A percentile compares a stretch with the other conserved stretches of the same genome.
phyloP scores from a whole-genome alignment of 2,797 vertebrate genomes.

The Gymnopithys bicolor region DNA sequence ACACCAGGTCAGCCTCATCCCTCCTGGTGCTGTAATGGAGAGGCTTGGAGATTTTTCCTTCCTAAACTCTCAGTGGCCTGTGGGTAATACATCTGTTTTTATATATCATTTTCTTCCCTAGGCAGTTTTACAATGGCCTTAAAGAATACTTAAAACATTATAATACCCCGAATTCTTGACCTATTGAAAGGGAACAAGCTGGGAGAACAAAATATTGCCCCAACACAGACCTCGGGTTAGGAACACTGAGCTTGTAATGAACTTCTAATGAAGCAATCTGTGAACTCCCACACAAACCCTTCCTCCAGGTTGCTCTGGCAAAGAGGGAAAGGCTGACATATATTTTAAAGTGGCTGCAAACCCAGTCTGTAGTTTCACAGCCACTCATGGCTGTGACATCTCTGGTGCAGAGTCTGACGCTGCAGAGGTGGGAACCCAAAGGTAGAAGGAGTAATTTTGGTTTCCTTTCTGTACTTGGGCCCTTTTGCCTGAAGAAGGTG shows the following conservation, averaged over 20 bases:
- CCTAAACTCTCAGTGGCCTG: not conserved
- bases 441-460: not conserved
- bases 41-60: not conserved
- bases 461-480: not conserved
- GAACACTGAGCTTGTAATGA: not conserved
- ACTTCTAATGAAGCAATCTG: rapidly evolving
- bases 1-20: not conserved
- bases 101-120: not conserved
- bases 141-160: not conserved
- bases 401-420: too few species aligned
- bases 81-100: not conserved
- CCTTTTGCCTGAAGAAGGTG: not conserved
- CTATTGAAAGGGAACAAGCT: not conserved
- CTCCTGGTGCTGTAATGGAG: not conserved
- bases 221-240: not conserved
- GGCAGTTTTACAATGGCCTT: not conserved
- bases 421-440: not conserved
- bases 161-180: not conserved
- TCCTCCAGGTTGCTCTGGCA: not conserved
- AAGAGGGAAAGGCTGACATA: rapidly evolving
- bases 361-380: not conserved
- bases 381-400: not conserved
- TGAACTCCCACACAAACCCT: not conserved
- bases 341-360: not conserved
- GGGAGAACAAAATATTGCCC: not conserved